Evolutionary conservation across 2,888 invertebrate species (phyloP).

Genomic region (Aricia artaxerxes): DNA sequence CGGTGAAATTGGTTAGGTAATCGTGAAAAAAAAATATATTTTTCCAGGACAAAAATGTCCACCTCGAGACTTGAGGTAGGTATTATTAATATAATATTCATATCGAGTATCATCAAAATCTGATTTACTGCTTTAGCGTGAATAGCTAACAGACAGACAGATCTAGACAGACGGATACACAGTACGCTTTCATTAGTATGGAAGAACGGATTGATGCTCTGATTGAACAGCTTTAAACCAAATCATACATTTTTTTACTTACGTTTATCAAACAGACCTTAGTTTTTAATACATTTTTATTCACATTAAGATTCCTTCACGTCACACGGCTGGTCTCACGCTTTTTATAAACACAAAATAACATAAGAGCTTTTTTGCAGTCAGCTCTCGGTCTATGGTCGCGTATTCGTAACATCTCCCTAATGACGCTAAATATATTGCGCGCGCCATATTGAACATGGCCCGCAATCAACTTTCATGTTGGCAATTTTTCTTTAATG

Average conservation of each 20-base stretch:
- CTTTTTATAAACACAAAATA: not conserved
- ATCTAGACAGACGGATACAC: too few species aligned
- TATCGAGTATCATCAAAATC: too few species aligned
- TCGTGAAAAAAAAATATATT: too few species aligned
- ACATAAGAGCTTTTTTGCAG: not conserved
- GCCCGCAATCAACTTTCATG: slow-evolving; percentile 26
- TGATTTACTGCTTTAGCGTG: too few species aligned
- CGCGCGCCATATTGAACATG: slow-evolving; percentile 43
- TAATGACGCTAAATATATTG: slow-evolving; percentile 64
- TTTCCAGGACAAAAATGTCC: too few species aligned
- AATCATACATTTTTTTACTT: not conserved
- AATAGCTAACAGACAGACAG: too few species aligned
- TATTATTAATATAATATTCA: too few species aligned
- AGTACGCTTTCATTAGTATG: not conserved
- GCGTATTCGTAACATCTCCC: slow-evolving; percentile 58
- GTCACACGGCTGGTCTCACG: not conserved
- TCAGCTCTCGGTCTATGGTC: slow-evolving; percentile 47
- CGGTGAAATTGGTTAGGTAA: too few species aligned
- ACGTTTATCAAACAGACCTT: not conserved
- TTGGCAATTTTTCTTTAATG: slow-evolving; percentile 31
- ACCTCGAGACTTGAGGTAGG: too few species aligned
- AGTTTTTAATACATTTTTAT: not conserved
- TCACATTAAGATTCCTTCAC: not conserved
- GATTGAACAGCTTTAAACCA: not conserved
- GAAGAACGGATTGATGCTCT: not conserved